Evolutionary conservation across 1,140 invertebrate genomes (phyloP).

Genomic region (Anagrus nilaparvatae): DNA sequence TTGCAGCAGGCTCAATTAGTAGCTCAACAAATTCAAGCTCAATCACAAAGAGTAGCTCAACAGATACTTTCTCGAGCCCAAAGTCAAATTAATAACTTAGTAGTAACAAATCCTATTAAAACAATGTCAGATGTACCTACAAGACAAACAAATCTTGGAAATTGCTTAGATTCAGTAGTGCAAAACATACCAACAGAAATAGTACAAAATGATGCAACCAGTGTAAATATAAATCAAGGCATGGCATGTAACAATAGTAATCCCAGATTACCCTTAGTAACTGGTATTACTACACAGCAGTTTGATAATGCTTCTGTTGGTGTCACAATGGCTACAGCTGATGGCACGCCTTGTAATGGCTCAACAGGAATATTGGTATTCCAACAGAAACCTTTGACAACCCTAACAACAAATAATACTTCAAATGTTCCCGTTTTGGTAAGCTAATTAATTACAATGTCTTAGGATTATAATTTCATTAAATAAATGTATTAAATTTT

Average conservation of each 20-base stretch:
- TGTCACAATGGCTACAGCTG: constrained; percentile 27
- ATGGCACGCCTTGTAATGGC: constrained; percentile 40
- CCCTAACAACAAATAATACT: constrained; percentile 40
- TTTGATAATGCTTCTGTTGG: constrained; percentile 23
- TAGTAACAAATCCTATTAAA: constrained; percentile 29
- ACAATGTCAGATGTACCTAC: constrained; percentile 28
- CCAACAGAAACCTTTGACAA: constrained; percentile 37
- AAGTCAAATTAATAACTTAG: constrained; percentile 32
- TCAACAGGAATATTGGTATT: constrained; percentile 43
- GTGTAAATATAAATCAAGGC: constrained; percentile 24
- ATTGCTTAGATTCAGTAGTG: constrained; percentile 26
- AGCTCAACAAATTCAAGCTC: constrained; percentile 37
- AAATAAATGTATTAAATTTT: constrained; percentile 14
- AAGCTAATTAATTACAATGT: too few species aligned
- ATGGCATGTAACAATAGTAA: constrained; percentile 26
- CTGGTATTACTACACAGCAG: constrained; percentile 22
- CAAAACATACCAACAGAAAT: constrained; percentile 23
- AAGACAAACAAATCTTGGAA: constrained; percentile 13
- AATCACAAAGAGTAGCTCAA: constrained; percentile 39
- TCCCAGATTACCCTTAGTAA: constrained; percentile 23
- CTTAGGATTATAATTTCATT: too few species aligned
- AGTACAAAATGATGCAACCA: constrained; percentile 22
- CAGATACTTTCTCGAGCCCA: constrained; percentile 35
- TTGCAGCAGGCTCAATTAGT: constrained; percentile 34
- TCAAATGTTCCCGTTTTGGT: constrained; percentile 49